phyloP scores from a whole-genome alignment of 2,113 vertebrate genomes.

The Pongo abelii region DNA sequence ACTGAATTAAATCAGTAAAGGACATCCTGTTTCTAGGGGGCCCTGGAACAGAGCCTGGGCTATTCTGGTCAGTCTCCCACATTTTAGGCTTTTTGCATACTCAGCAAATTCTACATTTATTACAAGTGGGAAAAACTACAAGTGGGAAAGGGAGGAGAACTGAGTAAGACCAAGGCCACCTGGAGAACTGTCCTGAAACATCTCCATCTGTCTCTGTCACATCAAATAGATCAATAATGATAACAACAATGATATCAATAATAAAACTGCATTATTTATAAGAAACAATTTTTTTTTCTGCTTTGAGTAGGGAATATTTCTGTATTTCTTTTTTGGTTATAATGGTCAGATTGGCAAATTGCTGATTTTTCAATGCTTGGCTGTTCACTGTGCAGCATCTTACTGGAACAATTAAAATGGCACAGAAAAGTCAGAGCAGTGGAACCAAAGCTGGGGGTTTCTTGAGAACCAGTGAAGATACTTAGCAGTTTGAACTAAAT shows the following conservation, averaged over 20 bases:
- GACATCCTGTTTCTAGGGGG: not conserved
- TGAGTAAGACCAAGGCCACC: not conserved
- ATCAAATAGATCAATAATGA: not conserved
- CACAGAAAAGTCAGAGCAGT: constrained; percentile 22
- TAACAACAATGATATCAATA: not conserved
- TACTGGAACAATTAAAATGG: constrained; percentile 58
- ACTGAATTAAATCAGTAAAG: not conserved
- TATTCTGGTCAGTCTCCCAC: not conserved
- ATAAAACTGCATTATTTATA: not conserved
- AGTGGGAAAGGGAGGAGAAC: not conserved
- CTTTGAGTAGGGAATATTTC: not conserved
- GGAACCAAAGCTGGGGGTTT: constrained; percentile 39
- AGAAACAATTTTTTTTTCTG: not conserved
- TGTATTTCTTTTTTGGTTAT: constrained; percentile 56
- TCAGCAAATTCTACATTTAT: not conserved
- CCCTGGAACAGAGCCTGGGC: not conserved
- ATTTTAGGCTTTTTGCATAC: not conserved
- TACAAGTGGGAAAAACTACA: too few relatives aligned
- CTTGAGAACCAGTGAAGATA: constrained; percentile 61
- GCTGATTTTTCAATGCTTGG: constrained; percentile 37
- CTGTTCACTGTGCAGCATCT: not conserved
- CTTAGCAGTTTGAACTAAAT: constrained; percentile 62
- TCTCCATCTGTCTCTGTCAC: not conserved
- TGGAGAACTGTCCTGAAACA: not conserved
- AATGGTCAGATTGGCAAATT: constrained; percentile 24